A percentile compares a stretch with the other conserved stretches of the same genome.
phyloP scores from a whole-genome alignment of 2,113 vertebrate genomes.

The Bambusicola thoracicus region DNA sequence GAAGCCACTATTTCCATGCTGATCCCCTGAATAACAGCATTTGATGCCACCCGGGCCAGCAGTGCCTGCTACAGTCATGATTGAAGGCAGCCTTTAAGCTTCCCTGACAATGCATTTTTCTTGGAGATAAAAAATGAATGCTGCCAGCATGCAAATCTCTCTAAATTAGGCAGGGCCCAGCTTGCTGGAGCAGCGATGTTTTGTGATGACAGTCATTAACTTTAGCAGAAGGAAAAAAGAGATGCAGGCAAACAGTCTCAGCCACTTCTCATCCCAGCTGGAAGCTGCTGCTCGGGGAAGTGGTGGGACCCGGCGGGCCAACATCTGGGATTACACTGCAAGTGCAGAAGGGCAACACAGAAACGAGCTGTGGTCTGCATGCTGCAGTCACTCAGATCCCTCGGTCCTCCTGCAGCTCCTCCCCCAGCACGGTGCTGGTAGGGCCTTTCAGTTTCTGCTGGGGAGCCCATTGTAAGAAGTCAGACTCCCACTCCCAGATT shows the following conservation, averaged over 20 bases:
- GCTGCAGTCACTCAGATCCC: accelerated
- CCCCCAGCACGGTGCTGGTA: neutral
- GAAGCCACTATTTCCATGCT: neutral
- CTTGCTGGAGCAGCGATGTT: neutral
- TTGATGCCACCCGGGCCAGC: conserved; percentile 37
- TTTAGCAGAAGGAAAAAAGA: neutral
- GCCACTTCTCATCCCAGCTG: neutral
- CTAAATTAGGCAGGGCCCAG: conserved; percentile 58
- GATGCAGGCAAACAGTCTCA: neutral
- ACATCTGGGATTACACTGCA: accelerated
- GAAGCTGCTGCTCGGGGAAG: neutral
- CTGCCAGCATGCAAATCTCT: conserved; percentile 73
- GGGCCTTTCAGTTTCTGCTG: accelerated
- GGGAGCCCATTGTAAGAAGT: neutral
- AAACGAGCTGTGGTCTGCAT: neutral
- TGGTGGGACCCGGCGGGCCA: accelerated
- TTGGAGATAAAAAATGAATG: conserved; percentile 58
- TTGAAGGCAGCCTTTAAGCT: conserved; percentile 61
- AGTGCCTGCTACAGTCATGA: neutral
- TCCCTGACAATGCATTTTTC: conserved; percentile 49
- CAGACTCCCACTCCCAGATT: neutral
- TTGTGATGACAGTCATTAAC: conserved; percentile 2
- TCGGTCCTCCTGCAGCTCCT: neutral
- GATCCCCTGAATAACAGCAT: conserved; percentile 14
- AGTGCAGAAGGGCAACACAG: neutral